Percentiles rank a stretch among this genome's conserved stretches.
Conservation (phyloP, 2,797 vertebrate species). For the Alosa sapidissima region DNA sequence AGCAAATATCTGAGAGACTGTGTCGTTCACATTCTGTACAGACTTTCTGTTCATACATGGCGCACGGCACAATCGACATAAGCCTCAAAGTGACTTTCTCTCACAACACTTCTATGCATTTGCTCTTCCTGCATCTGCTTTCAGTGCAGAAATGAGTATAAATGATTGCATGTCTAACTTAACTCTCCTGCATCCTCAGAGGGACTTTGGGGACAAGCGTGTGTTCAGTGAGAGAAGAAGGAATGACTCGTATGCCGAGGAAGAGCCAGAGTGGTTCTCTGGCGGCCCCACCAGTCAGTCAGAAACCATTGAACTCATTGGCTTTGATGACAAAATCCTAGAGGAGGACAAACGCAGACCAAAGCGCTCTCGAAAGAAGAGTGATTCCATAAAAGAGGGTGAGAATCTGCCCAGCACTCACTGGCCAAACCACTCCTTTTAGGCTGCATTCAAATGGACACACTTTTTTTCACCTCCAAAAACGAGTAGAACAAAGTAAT, state of each 20-base stretch:
- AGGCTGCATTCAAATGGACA: no score
- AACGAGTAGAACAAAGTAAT: no score
- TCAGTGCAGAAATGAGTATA: not conserved
- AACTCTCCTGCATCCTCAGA: conserved; percentile 66
- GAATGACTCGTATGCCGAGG: conserved; percentile 96
- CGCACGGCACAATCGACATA: not conserved
- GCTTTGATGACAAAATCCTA: conserved; percentile 94
- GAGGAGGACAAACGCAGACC: conserved; percentile 91
- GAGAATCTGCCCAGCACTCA: not conserved
- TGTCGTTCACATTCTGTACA: no score
- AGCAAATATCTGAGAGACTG: no score
- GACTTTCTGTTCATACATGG: no score
- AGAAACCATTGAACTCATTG: conserved; percentile 96
- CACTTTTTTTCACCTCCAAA: no score
- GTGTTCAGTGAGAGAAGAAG: conserved; percentile 93
- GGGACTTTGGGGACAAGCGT: conserved; percentile 94
- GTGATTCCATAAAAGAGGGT: conserved; percentile 87
- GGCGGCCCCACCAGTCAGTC: conserved; percentile 96
- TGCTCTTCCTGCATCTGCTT: not conserved
- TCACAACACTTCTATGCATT: not conserved
- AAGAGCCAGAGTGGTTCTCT: conserved; percentile 98
- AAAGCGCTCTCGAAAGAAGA: conserved; percentile 84
- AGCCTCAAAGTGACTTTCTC: not conserved
- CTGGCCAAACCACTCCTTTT: not conserved
- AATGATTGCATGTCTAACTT: not conserved